Conservation (phyloP, 2,113 vertebrate genomes). For the Chrysemys picta region DNA sequence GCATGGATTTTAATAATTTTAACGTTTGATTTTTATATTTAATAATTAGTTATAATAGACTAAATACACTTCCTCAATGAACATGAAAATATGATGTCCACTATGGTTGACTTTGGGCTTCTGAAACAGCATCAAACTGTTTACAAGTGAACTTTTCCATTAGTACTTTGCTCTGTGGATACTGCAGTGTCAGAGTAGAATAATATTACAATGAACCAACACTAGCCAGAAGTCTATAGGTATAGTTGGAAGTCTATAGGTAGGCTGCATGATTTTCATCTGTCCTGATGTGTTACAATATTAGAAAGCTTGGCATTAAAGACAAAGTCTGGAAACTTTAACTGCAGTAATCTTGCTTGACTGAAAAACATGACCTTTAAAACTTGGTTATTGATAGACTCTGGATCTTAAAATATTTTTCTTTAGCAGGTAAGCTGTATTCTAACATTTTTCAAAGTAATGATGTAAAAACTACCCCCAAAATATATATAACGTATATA, state of each 20-base stretch:
- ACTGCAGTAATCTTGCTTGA: not conserved
- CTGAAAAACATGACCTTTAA: slow-evolving; percentile 23
- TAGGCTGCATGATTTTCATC: not conserved
- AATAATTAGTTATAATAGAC: not conserved
- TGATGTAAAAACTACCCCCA: accelerated
- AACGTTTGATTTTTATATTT: slow-evolving; percentile 32
- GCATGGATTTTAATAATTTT: slow-evolving; percentile 5
- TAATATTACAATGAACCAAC: accelerated
- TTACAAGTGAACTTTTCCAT: slow-evolving; percentile 13
- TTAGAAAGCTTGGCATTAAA: slow-evolving; percentile 7
- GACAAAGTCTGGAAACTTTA: not conserved
- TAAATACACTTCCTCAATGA: not conserved
- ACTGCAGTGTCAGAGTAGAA: not conserved
- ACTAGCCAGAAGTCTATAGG: not conserved
- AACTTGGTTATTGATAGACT: not conserved
- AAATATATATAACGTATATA: not conserved
- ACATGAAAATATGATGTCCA: not conserved
- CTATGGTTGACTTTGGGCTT: not conserved
- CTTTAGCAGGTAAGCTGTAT: not conserved
- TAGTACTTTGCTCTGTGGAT: not conserved
- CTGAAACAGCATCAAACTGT: not conserved
- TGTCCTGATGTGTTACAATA: not conserved
- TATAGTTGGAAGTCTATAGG: not conserved
- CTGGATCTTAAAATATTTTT: not conserved
- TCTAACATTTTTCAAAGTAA: not conserved